phyloP scores from a whole-genome alignment of 2,797 vertebrate species.

The Tamandua tetradactyla region DNA sequence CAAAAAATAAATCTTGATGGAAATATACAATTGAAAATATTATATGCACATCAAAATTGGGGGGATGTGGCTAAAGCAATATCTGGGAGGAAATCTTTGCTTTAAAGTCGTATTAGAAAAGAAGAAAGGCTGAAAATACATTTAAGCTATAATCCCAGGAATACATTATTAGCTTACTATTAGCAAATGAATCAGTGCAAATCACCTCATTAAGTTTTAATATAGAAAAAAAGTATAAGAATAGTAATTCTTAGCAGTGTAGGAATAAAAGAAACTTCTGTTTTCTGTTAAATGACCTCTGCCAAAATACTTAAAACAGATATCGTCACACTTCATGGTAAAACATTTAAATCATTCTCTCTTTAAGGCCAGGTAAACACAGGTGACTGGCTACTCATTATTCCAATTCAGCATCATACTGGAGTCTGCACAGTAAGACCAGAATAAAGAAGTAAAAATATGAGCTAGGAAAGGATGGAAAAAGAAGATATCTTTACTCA shows the following conservation, averaged over 20 bases:
- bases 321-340: neutral
- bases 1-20: neutral
- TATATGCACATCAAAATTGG: neutral
- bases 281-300: neutral
- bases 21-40: neutral
- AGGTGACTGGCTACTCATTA: neutral
- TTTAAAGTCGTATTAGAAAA: neutral
- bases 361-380: neutral
- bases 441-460: neutral
- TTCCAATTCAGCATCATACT: neutral
- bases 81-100: neutral
- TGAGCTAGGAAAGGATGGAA: neutral
- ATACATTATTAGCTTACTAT: neutral
- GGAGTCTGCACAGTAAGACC: neutral
- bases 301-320: neutral
- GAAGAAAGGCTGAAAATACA: neutral
- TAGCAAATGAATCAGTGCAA: neutral
- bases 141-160: neutral
- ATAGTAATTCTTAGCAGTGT: neutral
- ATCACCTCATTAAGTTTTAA: neutral
- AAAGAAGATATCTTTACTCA: neutral
- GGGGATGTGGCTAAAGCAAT: neutral
- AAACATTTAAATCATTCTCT: neutral
- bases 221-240: neutral
- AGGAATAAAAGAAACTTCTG: neutral